These are phyloP conservation scores for Lophotriccus pileatus DNA, from an alignment of 2,797 vertebrate genomes.

Conservation along the genomic window DNA sequence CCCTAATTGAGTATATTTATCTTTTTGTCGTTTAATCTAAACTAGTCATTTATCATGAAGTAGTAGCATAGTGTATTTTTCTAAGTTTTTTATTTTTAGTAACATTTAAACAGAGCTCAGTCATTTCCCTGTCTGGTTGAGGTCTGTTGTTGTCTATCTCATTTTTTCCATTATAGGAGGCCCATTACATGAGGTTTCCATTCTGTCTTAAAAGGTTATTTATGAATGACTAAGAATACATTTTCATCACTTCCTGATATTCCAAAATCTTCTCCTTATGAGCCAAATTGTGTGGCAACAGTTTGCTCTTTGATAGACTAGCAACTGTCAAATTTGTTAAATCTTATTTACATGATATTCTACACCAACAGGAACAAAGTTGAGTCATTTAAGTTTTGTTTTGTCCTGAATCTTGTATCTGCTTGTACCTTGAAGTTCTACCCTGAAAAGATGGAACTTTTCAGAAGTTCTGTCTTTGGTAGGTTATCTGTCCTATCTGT, in stretches of 20 bases:
- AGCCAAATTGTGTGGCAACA: background rate
- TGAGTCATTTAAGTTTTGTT: background rate
- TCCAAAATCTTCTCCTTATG: background rate
- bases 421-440: background rate
- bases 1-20: background rate
- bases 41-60: background rate
- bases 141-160: conserved; percentile 10
- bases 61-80: background rate
- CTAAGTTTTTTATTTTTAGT: background rate
- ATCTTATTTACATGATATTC: background rate
- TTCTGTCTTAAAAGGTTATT: conserved; percentile 27
- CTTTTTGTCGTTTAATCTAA: background rate
- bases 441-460: background rate
- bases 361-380: background rate
- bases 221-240: background rate
- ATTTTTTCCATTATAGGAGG: conserved; percentile 11
- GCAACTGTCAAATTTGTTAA: background rate
- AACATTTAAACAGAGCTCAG: conserved; percentile 13
- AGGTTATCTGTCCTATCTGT: background rate
- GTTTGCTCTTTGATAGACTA: background rate
- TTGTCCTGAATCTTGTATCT: background rate
- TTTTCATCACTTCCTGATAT: conserved; percentile 13
- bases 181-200: conserved; percentile 38
- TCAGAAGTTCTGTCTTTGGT: background rate
- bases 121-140: conserved; percentile 17